phyloP scores from a whole-genome alignment of 2,888 invertebrate genomes.

The Gryllus longicercus region DNA sequence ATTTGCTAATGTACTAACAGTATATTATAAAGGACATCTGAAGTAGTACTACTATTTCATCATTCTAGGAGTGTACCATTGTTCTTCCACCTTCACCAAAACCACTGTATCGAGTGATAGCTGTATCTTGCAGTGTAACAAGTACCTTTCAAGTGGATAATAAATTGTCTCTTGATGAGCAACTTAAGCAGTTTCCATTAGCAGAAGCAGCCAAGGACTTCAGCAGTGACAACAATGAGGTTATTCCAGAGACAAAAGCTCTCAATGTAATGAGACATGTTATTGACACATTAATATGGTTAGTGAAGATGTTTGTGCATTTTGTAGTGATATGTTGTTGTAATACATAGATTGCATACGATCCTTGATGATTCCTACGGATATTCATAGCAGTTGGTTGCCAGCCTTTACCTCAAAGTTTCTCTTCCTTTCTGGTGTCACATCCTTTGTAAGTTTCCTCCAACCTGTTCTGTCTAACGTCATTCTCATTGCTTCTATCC shows the following conservation, averaged over 20 bases:
- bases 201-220: constrained; percentile 29
- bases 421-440: no score
- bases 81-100: neutral
- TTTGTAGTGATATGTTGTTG: no score
- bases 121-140: neutral
- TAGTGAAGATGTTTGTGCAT: neutral
- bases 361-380: no score
- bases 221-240: no score
- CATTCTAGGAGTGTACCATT: neutral
- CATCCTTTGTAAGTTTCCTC: no score
- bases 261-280: neutral
- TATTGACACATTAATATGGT: neutral
- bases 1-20: neutral
- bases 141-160: constrained; percentile 40
- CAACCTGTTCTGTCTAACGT: no score
- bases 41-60: neutral
- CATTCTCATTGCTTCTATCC: no score
- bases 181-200: constrained; percentile 43
- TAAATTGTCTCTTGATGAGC: constrained; percentile 40
- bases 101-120: neutral
- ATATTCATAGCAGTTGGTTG: no score
- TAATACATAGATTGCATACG: no score
- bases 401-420: no score
- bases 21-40: neutral
- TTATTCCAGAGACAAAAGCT: neutral